These are phyloP conservation scores for Tachina lurida DNA, from an alignment of 2,888 invertebrate species.

Conservation along the genomic window DNA sequence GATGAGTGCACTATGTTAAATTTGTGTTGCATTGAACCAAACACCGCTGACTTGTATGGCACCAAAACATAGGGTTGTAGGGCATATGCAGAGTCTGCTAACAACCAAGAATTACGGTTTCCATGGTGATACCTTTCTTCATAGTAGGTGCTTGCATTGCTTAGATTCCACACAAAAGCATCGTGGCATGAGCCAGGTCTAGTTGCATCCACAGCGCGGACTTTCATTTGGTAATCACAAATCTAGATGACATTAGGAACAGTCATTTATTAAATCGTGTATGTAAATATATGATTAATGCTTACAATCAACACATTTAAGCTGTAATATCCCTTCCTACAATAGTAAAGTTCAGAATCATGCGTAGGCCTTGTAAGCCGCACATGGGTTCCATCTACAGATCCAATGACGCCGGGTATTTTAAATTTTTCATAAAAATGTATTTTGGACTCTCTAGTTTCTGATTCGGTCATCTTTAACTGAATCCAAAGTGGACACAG, in stretches of 20 bases:
- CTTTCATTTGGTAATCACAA: slow-evolving; percentile 48
- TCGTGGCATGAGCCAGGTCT: slow-evolving; percentile 49
- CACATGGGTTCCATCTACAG: slow-evolving; percentile 44
- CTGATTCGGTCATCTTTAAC: slow-evolving; percentile 26
- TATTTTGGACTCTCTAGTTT: slow-evolving; percentile 19
- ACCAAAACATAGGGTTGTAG: slow-evolving; percentile 17
- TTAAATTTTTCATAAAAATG: slow-evolving; percentile 29
- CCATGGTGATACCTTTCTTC: slow-evolving; percentile 7
- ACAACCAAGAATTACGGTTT: slow-evolving; percentile 6
- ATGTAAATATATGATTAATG: background rate
- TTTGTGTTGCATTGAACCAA: slow-evolving; percentile 19
- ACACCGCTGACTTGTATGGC: slow-evolving; percentile 11
- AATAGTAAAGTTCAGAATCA: slow-evolving; percentile 41
- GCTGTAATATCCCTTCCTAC: background rate
- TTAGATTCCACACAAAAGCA: slow-evolving; percentile 39
- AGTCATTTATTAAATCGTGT: background rate
- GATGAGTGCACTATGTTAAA: slow-evolving; percentile 16
- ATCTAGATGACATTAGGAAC: slow-evolving; percentile 23
- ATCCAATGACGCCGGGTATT: slow-evolving; percentile 38
- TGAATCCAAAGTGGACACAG: slow-evolving; percentile 40
- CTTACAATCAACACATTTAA: slow-evolving; percentile 40
- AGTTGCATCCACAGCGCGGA: slow-evolving; percentile 25
- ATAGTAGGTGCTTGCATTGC: slow-evolving; percentile 14
- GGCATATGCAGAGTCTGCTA: slow-evolving; percentile 19
- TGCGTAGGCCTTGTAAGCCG: slow-evolving; percentile 21